phyloP scores from a whole-genome alignment of 2,797 vertebrate genomes.

The Acomys russatus region DNA sequence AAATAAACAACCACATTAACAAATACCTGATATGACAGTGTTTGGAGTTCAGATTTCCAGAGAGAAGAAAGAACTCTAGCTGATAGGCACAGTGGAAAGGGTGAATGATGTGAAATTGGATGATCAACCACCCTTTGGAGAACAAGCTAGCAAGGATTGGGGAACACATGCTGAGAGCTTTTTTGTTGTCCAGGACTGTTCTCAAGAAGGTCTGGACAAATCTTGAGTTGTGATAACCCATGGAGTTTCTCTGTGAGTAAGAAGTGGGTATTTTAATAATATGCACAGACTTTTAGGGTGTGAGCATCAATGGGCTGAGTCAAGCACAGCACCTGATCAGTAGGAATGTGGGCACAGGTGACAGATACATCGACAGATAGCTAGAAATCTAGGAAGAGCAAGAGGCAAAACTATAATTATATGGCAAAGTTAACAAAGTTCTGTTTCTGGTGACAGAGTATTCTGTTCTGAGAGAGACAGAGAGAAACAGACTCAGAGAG shows the following conservation, averaged over 20 bases:
- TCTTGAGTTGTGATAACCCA: too few relatives aligned
- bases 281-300: neutral
- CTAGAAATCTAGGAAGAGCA: neutral
- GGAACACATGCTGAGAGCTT: neutral
- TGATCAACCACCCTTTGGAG: too few relatives aligned
- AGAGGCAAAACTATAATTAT: neutral
- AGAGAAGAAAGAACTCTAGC: neutral
- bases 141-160: accelerated
- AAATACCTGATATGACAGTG: neutral
- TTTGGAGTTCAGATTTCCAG: neutral
- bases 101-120: accelerated
- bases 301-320: neutral
- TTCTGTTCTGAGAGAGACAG: neutral
- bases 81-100: neutral
- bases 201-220: neutral
- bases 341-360: neutral
- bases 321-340: neutral
- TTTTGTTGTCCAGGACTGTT: accelerated
- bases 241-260: neutral
- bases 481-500: too few relatives aligned
- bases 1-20: neutral
- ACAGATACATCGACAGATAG: neutral
- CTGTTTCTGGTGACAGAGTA: too few relatives aligned
- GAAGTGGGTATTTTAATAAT: neutral
- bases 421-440: neutral